Conservation (phyloP, 37 sponge, comb jelly and placozoan genomes). For the Beroe forskalii region DNA sequence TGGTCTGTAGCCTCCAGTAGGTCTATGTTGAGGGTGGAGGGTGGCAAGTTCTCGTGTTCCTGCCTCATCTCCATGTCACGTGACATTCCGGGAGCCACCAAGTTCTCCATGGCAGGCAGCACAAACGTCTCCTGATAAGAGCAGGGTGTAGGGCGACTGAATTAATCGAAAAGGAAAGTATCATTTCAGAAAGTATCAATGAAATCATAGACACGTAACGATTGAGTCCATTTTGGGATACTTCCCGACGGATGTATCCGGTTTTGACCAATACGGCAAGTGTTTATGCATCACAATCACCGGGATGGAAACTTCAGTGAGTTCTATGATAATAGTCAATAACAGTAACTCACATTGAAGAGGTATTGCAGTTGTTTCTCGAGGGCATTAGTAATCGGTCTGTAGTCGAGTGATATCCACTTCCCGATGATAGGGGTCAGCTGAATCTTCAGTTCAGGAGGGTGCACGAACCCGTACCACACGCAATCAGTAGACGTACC, state of each 20-base stretch:
- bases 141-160: too few species aligned
- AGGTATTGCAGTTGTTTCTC: slow-evolving; percentile 38
- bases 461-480: slow-evolving; percentile 40
- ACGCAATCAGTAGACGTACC: not conserved
- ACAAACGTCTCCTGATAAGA: slow-evolving; percentile 45
- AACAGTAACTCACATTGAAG: slow-evolving; percentile 36
- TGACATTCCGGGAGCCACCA: slow-evolving; percentile 47
- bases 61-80: slow-evolving; percentile 10
- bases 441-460: slow-evolving; percentile 39
- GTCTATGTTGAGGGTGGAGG: not conserved
- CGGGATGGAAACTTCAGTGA: too few species aligned
- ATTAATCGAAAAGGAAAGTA: too few species aligned
- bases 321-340: too few species aligned
- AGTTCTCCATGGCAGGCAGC: slow-evolving; percentile 59
- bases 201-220: too few species aligned
- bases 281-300: too few species aligned
- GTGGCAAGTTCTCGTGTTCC: not conserved
- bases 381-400: not conserved
- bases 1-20: not conserved
- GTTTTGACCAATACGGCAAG: too few species aligned
- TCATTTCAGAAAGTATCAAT: too few species aligned
- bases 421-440: slow-evolving; percentile 11
- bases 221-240: too few species aligned
- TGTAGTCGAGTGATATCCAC: slow-evolving; percentile 57
- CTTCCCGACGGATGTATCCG: too few species aligned